phyloP scores from a whole-genome alignment of 2,113 vertebrate genomes.

The Tympanuchus pallidicinctus region DNA sequence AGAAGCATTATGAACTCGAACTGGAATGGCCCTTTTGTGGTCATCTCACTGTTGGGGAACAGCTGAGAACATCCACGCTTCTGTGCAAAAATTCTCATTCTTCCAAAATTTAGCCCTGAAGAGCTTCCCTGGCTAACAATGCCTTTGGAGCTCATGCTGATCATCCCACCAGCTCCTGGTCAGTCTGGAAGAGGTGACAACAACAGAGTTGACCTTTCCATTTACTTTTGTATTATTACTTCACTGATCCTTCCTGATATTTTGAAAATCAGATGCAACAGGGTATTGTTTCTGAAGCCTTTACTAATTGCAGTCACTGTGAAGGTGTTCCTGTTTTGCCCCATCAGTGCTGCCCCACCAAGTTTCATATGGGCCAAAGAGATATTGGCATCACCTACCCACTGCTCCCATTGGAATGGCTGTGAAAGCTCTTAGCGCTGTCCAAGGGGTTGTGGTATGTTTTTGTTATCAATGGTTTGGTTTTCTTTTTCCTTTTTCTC shows the following conservation, averaged over 20 bases:
- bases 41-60: background rate
- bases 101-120: background rate
- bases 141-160: background rate
- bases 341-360: background rate
- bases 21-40: background rate
- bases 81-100: background rate
- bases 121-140: background rate
- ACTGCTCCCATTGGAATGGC: background rate
- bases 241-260: background rate
- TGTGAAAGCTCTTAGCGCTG: background rate
- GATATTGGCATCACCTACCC: background rate
- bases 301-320: constrained; percentile 26
- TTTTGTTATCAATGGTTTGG: background rate
- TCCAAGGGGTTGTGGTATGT: background rate
- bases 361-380: background rate
- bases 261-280: constrained; percentile 1
- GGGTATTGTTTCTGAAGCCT: constrained; percentile 37
- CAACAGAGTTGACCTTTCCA: background rate
- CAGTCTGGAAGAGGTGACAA: background rate
- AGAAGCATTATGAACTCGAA: background rate
- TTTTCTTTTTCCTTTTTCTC: background rate
- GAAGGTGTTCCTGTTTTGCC: constrained; percentile 16
- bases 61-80: background rate
- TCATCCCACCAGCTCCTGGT: background rate
- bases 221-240: background rate